A percentile compares a stretch with the other conserved stretches of the same genome.
Conservation (phyloP, 2,888 invertebrate species). For the Trichopria drosophilae region DNA sequence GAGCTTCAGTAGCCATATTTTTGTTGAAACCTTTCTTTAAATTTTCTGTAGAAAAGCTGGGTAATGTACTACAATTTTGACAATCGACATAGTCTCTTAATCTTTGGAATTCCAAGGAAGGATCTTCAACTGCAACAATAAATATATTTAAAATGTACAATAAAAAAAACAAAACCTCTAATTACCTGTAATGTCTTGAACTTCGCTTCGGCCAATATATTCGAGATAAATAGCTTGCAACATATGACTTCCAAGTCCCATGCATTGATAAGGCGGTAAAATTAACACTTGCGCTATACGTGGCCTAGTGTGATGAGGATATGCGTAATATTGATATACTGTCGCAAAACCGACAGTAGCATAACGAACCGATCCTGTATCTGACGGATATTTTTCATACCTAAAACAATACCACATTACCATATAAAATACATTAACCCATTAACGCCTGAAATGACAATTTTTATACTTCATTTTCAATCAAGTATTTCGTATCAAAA, state of each 20-base stretch:
- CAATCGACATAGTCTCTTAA: conserved; percentile 89
- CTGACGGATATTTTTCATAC: conserved; percentile 70
- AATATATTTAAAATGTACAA: conserved; percentile 4
- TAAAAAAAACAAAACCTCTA: not conserved
- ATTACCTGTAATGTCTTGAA: conserved; percentile 73
- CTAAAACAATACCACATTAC: conserved; percentile 57
- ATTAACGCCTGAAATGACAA: too few relatives aligned
- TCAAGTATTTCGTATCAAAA: too few relatives aligned
- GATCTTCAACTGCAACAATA: conserved; percentile 82
- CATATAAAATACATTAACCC: not conserved
- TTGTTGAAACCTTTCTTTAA: conserved; percentile 74
- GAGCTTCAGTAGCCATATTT: conserved; percentile 77
- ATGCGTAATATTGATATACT: conserved; percentile 93
- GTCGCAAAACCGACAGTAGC: conserved; percentile 87
- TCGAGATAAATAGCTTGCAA: conserved; percentile 66
- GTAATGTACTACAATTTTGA: conserved; percentile 70
- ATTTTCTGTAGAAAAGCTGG: conserved; percentile 68
- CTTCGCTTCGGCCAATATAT: conserved; percentile 61
- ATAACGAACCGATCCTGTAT: conserved; percentile 65
- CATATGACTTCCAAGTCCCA: conserved; percentile 82
- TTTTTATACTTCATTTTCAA: too few relatives aligned
- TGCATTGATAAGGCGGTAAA: conserved; percentile 86
- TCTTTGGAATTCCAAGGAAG: conserved; percentile 86
- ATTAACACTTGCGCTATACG: conserved; percentile 91
- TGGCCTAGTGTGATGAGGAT: conserved; percentile 83